Base-by-base conservation (phyloP, 2,888 invertebrate species). In the Lysandra bellargus region DNA sequence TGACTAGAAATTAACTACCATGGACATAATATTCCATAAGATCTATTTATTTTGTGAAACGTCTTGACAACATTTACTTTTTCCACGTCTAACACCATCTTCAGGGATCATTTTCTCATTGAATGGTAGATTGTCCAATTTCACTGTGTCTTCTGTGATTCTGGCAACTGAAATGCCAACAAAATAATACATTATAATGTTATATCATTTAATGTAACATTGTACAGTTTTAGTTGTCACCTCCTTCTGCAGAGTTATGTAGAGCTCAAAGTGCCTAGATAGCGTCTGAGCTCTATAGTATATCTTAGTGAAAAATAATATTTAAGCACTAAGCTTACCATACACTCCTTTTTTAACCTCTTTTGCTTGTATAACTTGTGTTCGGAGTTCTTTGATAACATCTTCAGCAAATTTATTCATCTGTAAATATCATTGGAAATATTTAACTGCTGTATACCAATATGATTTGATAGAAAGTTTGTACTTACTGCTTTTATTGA, bases 321-420 rank as follows among this genome's bases (percentile, higher is more conserved):
- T 64, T 64, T 4, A 61, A 23, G 61, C 23, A 61, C 9, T 17
- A 61, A 77, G 83, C 87, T 89, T 92, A 97, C 97, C 95, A 91
- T 94, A 97, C 82, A 95, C 93, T 81, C 97, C 96, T 64, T 97
- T 96, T 84, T 95, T 91, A n/a, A 95, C 95, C 92, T 96, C 95
- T 83, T 92, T 91, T 4, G 97, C 96, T 90, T 98, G 97, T 80
- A 98, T 96, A 1, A 98, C 96, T 86, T 96, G 96, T 14, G 96
- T 96, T 85, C 95, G 95, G 44, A 98, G 86, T 91, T 97, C 97
- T 78, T 89, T 89, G 86, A 97, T 97, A 2, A 97, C 96, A 85
- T 96, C 96, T 82, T 95, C 91, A 1, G 96, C 96, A 84, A 96
- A 95, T 87, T 96, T 95, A 7, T 97, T 88, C 90, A 97, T 92